Percentiles rank a stretch among this genome's conserved stretches.
Evolutionary conservation across 2,797 vertebrate species (phyloP).

Genomic region (Sphaeramia orbicularis): DNA sequence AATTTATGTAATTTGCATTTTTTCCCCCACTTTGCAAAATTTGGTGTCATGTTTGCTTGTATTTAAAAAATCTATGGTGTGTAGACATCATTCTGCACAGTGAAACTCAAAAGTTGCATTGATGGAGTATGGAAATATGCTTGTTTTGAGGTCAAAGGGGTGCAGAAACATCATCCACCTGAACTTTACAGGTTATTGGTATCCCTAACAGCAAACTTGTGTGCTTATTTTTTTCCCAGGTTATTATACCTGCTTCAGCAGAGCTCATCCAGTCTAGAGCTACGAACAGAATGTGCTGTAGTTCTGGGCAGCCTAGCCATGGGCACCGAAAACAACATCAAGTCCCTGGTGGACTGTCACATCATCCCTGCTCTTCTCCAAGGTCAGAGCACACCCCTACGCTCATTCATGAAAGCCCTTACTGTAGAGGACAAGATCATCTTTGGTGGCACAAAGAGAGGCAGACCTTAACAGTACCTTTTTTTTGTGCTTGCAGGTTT

Average conservation of each 20-base stretch:
- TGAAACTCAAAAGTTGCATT: too few species aligned
- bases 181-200: background rate
- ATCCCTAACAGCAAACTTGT: background rate
- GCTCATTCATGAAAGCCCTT: background rate
- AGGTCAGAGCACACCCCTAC: constrained; percentile 83
- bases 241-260: constrained; percentile 98
- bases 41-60: too few species aligned
- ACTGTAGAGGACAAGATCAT: background rate
- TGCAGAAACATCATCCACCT: background rate
- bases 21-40: too few species aligned
- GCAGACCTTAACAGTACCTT: background rate
- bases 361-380: constrained; percentile 98
- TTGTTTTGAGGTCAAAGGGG: too few species aligned
- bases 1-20: too few species aligned
- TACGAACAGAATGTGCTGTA: constrained; percentile 96
- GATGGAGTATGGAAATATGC: too few species aligned
- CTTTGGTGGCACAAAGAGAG: background rate
- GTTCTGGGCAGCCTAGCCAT: constrained; percentile 98
- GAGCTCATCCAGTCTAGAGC: constrained; percentile 92
- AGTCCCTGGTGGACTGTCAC: constrained; percentile 99
- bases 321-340: constrained; percentile 99
- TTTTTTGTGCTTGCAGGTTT: constrained; percentile 84
- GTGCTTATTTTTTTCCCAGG: constrained; percentile 77
- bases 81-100: too few species aligned
- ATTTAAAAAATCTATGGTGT: too few species aligned